Evolutionary conservation across 2,797 vertebrate genomes (phyloP).

Genomic region (Mastacembelus armatus): DNA sequence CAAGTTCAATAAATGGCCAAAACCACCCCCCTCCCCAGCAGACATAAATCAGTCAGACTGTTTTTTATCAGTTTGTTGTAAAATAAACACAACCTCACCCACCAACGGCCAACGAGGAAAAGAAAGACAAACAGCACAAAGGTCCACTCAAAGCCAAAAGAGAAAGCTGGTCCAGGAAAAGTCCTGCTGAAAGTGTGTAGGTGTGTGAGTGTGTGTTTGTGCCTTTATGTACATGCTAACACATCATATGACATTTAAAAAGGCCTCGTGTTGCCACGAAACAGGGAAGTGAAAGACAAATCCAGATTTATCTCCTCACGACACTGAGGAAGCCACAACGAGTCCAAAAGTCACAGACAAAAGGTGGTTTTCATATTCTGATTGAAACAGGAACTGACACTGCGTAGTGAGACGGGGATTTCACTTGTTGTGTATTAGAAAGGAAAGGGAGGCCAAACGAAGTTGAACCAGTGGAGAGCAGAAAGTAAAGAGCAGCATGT

Average conservation of each 20-base stretch:
- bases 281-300: slow-evolving; percentile 31
- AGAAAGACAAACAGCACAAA: neutral
- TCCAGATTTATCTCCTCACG: no score
- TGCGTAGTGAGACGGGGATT: neutral
- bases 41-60: no score
- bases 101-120: no score
- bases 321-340: neutral
- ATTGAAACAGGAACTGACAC: neutral
- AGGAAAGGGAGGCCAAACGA: no score
- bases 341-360: neutral
- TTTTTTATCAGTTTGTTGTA: no score
- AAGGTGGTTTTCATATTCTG: neutral
- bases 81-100: no score
- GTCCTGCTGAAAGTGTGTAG: neutral
- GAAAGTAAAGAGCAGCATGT: neutral
- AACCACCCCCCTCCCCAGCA: no score
- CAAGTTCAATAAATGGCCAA: no score
- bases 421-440: neutral
- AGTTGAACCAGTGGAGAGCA: no score
- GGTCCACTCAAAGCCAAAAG: neutral
- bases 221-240: no score
- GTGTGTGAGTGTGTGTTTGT: neutral
- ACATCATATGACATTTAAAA: slow-evolving; percentile 39
- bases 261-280: slow-evolving; percentile 5
- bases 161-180: neutral